These are phyloP conservation scores for Gastracanthus pulcherrimus DNA, from an alignment of 2,888 invertebrate genomes.

Conservation along the genomic window DNA sequence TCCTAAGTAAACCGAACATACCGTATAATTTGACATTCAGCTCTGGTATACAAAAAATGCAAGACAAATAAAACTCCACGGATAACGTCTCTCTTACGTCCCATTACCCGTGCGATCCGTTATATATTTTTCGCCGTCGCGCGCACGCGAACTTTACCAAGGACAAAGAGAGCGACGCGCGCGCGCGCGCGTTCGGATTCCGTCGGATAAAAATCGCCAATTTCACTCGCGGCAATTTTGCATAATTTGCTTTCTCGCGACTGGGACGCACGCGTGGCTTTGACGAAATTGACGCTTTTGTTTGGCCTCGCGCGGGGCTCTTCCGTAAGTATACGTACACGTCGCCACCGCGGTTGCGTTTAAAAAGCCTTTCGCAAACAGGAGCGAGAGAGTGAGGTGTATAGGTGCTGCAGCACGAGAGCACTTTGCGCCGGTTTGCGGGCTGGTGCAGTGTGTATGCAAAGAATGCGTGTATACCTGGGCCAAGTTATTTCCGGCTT, in stretches of 20 bases:
- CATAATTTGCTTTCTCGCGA: constrained; percentile 14
- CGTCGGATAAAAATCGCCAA: constrained; percentile 24
- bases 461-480: too few species aligned
- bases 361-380: neutral
- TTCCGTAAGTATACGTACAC: too few species aligned
- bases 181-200: neutral
- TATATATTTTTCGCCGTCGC: neutral
- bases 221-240: constrained; percentile 20
- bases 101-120: neutral
- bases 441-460: too few species aligned
- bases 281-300: constrained; percentile 33
- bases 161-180: neutral
- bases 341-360: too few species aligned
- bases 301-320: neutral
- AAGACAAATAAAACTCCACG: neutral
- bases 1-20: neutral
- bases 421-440: too few species aligned
- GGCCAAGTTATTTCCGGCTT: too few species aligned
- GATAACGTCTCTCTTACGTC: neutral
- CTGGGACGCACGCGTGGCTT: neutral
- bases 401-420: too few species aligned
- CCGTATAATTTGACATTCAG: neutral
- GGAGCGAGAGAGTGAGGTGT: too few species aligned
- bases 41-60: neutral
- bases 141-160: neutral